phyloP scores from a whole-genome alignment of 2,888 invertebrate genomes.

The Apomyelois bistriatella region DNA sequence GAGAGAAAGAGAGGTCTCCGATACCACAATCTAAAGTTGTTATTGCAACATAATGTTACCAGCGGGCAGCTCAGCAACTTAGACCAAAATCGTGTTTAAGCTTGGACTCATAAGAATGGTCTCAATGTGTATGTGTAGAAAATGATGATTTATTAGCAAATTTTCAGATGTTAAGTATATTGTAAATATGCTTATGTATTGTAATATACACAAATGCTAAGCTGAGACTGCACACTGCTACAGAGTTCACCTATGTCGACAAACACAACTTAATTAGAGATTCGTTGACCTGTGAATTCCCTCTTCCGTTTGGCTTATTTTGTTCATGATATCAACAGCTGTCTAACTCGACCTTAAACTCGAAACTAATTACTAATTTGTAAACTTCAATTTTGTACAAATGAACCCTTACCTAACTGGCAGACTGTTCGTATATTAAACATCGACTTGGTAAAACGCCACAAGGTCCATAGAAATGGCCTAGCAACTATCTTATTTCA shows the following conservation, averaged over 20 bases:
- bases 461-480: not conserved
- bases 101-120: too few relatives aligned
- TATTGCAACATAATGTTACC: too few relatives aligned
- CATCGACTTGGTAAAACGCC: not conserved
- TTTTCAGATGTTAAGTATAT: too few relatives aligned
- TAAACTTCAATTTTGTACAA: not conserved
- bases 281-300: slow-evolving; percentile 45
- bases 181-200: too few relatives aligned
- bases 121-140: too few relatives aligned
- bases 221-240: not conserved
- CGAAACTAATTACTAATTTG: slow-evolving; percentile 23
- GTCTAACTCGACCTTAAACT: slow-evolving; percentile 20
- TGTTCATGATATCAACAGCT: slow-evolving; percentile 46
- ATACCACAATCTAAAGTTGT: too few relatives aligned
- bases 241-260: slow-evolving; percentile 31
- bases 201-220: too few relatives aligned
- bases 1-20: too few relatives aligned
- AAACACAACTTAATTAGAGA: slow-evolving; percentile 46
- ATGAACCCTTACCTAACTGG: not conserved
- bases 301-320: slow-evolving; percentile 34
- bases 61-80: too few relatives aligned
- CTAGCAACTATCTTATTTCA: not conserved
- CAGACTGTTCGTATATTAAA: too few relatives aligned
- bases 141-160: too few relatives aligned
- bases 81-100: too few relatives aligned